Evolutionary conservation across 2,888 invertebrate genomes (phyloP), one percentile per base, ranked within the genome.

Genomic region (Halictus ligatus): DNA sequence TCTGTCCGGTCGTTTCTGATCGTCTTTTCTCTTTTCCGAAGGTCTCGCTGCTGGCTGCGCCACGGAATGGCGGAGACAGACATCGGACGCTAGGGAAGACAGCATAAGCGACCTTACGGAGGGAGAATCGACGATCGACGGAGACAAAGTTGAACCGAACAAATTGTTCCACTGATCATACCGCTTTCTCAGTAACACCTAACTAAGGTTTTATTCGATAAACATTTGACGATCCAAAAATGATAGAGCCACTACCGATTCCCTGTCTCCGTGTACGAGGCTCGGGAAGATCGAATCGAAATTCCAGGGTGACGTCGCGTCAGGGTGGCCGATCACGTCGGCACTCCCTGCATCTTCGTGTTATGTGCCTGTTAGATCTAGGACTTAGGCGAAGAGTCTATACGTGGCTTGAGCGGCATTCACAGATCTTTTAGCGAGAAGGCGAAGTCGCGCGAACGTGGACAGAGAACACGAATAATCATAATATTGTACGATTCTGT

Each of bases 341-440:
- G 64, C 12, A 75, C 43, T 74, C 83, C 82, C 78, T 89, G 90
- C 92, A 91, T 89, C 90, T 35, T 89, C 87, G 87, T 92, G 84
- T 90, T 64, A 88, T 88, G 90, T 90, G 91, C 91, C 91, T 92
- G 91, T 91, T 92, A 93, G 93, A 86, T 83, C 81, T 93, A 92
- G 92, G 91, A 92, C 85, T 90, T 93, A 92, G 91, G 90, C 89
- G 91, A 89, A 89, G 89, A n/a, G n/a, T n/a, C n/a, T 87, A 89
- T 85, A 91, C 89, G 87, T 91, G 90, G 91, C 90, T 92, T 92
- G 89, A 89, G 90, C 90, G 89, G 89, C 90, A 89, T 88, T 89
- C 79, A 79, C 72, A 75, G 78, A 85, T 75, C 60, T 35, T 21
- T 40, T 40, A 69, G 21, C 87, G 75, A 78, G 74, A 83, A 69